Conservation (phyloP, 2,888 invertebrate species). For the Melanotus villosus region DNA sequence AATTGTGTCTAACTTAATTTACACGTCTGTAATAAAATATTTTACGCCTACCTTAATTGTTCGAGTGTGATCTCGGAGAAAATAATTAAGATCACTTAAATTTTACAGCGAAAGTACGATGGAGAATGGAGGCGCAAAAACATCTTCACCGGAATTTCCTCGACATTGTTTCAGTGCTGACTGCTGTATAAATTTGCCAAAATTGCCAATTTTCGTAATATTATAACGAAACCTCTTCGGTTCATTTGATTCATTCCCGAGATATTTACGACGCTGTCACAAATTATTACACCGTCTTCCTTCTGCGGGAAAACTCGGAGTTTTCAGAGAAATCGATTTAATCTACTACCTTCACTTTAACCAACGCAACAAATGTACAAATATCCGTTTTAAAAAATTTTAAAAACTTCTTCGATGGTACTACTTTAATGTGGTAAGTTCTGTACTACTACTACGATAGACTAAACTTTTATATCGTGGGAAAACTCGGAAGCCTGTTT, state of each 20-base stretch:
- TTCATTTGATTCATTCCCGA: conserved; percentile 29
- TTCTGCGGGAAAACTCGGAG: conserved; percentile 15
- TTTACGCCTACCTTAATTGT: not conserved
- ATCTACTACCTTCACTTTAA: conserved; percentile 3
- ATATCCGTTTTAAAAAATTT: no score
- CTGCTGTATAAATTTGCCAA: conserved; percentile 24
- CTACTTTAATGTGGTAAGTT: no score
- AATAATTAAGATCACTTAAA: conserved; percentile 4
- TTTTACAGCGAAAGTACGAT: not conserved
- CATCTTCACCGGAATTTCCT: conserved; percentile 7
- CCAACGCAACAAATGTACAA: not conserved
- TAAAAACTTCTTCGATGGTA: no score
- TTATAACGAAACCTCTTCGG: conserved; percentile 27
- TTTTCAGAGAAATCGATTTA: conserved; percentile 17
- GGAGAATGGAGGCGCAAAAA: not conserved
- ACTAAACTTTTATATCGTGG: no score
- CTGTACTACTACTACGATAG: no score
- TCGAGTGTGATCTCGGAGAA: not conserved
- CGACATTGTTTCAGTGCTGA: conserved; percentile 7
- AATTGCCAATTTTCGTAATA: conserved; percentile 23
- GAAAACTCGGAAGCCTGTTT: no score
- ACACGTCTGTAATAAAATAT: not conserved
- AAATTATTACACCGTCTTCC: conserved; percentile 21
- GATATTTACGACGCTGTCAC: conserved; percentile 26
- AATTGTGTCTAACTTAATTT: no score